Evolutionary conservation across 2,797 vertebrate species (phyloP).

Genomic region (Syngnathus rostellatus): DNA sequence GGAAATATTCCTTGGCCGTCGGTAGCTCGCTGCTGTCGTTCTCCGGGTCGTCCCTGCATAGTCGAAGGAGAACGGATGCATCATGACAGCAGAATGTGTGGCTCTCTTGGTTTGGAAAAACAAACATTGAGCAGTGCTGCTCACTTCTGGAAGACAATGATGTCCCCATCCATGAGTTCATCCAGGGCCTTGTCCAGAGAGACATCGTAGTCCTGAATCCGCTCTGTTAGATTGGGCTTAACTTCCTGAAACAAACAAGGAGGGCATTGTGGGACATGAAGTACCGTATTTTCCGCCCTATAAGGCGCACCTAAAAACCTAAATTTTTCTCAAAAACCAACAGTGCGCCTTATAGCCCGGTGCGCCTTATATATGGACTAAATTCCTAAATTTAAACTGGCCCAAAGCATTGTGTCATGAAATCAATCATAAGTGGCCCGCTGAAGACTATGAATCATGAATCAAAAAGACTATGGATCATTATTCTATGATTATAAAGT

Average conservation of each 20-base stretch:
- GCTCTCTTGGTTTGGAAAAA: background rate
- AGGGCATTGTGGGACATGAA: conserved; percentile 4
- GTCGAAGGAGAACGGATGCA: background rate
- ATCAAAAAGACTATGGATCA: too few species aligned
- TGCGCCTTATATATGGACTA: too few species aligned
- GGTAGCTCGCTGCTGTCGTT: conserved; percentile 95
- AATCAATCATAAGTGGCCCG: too few species aligned
- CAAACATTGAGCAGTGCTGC: conserved; percentile 20
- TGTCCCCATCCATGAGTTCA: conserved; percentile 99
- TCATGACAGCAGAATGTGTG: background rate
- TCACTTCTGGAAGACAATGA: conserved; percentile 99
- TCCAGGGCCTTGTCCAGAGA: conserved; percentile 99
- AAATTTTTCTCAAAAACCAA: too few species aligned
- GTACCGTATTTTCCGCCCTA: too few species aligned
- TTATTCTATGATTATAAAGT: too few species aligned
- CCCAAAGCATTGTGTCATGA: too few species aligned
- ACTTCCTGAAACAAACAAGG: conserved; percentile 80
- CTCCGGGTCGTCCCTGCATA: conserved; percentile 88
- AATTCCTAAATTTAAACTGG: too few species aligned
- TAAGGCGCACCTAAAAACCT: too few species aligned
- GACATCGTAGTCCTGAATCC: conserved; percentile 98
- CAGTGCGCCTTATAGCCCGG: too few species aligned
- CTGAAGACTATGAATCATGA: too few species aligned
- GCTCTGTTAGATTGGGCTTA: conserved; percentile 99
- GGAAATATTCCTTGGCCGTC: conserved; percentile 97